Conservation (phyloP, 2,888 invertebrate species). For the Idaea dimidiata region DNA sequence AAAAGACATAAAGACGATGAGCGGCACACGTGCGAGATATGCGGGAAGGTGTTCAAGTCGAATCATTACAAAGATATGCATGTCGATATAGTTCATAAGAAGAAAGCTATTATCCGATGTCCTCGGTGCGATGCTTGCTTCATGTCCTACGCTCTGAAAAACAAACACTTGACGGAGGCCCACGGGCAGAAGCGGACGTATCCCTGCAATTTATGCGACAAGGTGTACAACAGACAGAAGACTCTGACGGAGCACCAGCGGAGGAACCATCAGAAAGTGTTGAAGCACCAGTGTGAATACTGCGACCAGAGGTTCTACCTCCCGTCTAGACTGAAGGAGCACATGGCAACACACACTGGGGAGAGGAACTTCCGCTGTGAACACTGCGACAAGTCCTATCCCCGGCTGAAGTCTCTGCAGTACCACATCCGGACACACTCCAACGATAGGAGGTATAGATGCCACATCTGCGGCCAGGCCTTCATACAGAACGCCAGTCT, state of each 20-base stretch:
- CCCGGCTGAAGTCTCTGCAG: conserved; percentile 79
- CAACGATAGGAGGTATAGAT: conserved; percentile 79
- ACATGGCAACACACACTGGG: conserved; percentile 78
- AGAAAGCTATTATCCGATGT: conserved; percentile 68
- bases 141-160: conserved; percentile 69
- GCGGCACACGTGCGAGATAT: conserved; percentile 73
- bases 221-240: conserved; percentile 70
- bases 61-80: conserved; percentile 74
- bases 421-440: conserved; percentile 82
- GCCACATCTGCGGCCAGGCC: conserved; percentile 78
- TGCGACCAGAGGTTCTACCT: conserved; percentile 78
- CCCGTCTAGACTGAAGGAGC: conserved; percentile 69
- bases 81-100: conserved; percentile 69
- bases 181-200: conserved; percentile 70
- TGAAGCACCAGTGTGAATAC: conserved; percentile 77
- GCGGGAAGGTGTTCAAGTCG: conserved; percentile 71
- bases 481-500: conserved; percentile 82
- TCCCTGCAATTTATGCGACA: conserved; percentile 70
- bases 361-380: conserved; percentile 80
- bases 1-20: conserved; percentile 75
- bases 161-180: conserved; percentile 66
- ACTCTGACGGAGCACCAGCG: conserved; percentile 69
- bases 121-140: conserved; percentile 71
- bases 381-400: conserved; percentile 82
- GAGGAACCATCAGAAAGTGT: conserved; percentile 67